Percentiles rank a stretch among this genome's conserved stretches.
Conservation (phyloP, 2,113 vertebrate species). For the Heterotis niloticus region DNA sequence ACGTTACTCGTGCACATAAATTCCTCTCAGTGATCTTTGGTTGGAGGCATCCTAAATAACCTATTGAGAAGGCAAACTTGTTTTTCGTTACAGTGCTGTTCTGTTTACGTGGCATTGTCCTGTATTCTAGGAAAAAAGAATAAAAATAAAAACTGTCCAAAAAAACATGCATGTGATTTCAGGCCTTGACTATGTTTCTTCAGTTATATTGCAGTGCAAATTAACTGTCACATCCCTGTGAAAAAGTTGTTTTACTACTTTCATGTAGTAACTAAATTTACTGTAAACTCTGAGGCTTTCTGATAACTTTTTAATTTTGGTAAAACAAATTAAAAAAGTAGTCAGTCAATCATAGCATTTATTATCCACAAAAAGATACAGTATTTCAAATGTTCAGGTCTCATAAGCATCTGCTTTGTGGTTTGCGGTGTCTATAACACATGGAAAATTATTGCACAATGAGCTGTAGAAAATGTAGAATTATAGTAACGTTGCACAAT, state of each 20-base stretch:
- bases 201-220: constrained; percentile 99
- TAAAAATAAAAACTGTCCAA: constrained; percentile 81
- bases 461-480: no score
- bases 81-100: constrained; percentile 94
- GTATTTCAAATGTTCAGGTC: no score
- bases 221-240: constrained; percentile 87
- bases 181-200: constrained; percentile 95
- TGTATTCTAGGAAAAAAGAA: constrained; percentile 85
- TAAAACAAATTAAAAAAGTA: no score
- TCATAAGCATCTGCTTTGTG: no score
- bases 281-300: constrained; percentile 98
- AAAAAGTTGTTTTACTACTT: constrained; percentile 99
- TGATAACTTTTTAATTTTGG: constrained; percentile 74
- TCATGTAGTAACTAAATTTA: constrained; percentile 99
- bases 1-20: constrained; percentile 99
- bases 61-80: constrained; percentile 99
- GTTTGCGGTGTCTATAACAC: no score
- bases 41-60: constrained; percentile 99
- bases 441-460: no score
- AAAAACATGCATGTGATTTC: constrained; percentile 95
- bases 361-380: no score
- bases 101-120: constrained; percentile 97
- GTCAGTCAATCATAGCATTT: no score
- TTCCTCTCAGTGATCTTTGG: constrained; percentile 95
- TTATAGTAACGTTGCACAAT: no score